Base-by-base conservation (phyloP, 2,797 vertebrate species). In the Myotis pilosus region DNA sequence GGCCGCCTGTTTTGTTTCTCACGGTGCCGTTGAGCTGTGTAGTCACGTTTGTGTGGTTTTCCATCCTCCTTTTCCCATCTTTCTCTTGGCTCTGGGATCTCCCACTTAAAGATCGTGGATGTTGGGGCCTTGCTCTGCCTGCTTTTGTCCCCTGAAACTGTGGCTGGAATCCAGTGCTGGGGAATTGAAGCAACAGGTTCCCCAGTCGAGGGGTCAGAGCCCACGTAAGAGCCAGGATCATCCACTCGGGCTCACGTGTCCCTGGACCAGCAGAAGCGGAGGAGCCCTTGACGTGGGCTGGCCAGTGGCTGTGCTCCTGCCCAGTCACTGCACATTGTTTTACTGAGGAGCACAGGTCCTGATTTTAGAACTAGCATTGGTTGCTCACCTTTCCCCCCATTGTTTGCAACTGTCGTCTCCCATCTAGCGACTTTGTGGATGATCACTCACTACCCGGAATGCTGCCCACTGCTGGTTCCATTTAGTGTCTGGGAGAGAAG, bases 21-120 rank as follows among this genome's bases (percentile, higher is more conserved):
- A 13, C 33, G 44, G 74, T 88, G 88, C 75, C 66, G 92, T 53
- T 55, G 17, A 25, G 47, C 51, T 75, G 4, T 72, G 57, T 53
- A 64, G 36, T 68, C n/a, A 44, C 49, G 33, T 90, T 82, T 88
- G 60, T 92, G 36, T 95, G 68, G 95, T 93, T 95, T 95, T 89
- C 84, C 41, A 30, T 36, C 62, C 28, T 80, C 36, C 20, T 78
- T n/a, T 92, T 94, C 28, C 79, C 30, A 9, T 53, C 47, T 91
- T 92, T 33, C 66, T 92, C 36, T 86, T 68, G 36, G 80, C 66
- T 36, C 87, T 71, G 60, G 36, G 11, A 66, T 83, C 96, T 94
- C 62, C 62, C 36, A 89, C 38, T 57, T 71, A 64, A 51, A 30
- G 53, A 57, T 86, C 5, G 23, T 79, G 17, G 30, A 60, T 20